Percentiles rank a stretch among this genome's conserved stretches.
phyloP scores from a whole-genome alignment of 1,140 invertebrate genomes.

The Cydia amplana region DNA sequence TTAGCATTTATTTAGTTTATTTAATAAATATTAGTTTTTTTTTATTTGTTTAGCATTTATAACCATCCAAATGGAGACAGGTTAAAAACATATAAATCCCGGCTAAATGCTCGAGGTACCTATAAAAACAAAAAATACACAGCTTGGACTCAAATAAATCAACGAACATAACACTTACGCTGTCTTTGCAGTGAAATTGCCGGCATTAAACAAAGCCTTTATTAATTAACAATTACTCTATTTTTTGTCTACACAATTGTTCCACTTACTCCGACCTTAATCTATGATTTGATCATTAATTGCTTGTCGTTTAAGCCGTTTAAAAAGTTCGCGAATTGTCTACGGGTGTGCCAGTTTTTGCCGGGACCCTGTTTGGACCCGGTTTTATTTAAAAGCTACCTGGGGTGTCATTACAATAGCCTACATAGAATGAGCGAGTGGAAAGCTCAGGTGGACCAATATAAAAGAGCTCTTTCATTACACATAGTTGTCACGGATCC shows the following conservation, averaged over 20 bases:
- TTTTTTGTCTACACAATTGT: constrained; percentile 13
- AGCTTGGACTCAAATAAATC: neutral
- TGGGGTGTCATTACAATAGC: neutral
- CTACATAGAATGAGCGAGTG: neutral
- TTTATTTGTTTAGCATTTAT: too few species aligned
- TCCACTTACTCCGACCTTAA: constrained; percentile 9
- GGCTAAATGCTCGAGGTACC: too few species aligned
- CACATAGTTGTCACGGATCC: neutral
- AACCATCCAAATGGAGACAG: too few species aligned
- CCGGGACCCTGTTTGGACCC: constrained; percentile 5
- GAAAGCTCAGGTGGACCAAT: neutral
- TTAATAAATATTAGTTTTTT: too few species aligned
- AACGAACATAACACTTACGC: neutral
- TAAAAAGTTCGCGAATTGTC: constrained; percentile 20
- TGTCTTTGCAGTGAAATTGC: neutral
- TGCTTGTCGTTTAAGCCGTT: constrained; percentile 15
- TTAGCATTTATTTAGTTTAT: too few species aligned
- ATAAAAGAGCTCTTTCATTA: neutral
- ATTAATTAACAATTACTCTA: constrained; percentile 23
- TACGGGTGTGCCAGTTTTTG: constrained; percentile 22
- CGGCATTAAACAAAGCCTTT: constrained; percentile 22
- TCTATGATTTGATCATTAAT: constrained; percentile 15
- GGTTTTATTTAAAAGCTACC: constrained; percentile 22
- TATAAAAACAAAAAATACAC: too few species aligned
- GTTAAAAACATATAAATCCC: too few species aligned